phyloP scores from a whole-genome alignment of 1,140 invertebrate species.

The Parasteatoda tepidariorum region DNA sequence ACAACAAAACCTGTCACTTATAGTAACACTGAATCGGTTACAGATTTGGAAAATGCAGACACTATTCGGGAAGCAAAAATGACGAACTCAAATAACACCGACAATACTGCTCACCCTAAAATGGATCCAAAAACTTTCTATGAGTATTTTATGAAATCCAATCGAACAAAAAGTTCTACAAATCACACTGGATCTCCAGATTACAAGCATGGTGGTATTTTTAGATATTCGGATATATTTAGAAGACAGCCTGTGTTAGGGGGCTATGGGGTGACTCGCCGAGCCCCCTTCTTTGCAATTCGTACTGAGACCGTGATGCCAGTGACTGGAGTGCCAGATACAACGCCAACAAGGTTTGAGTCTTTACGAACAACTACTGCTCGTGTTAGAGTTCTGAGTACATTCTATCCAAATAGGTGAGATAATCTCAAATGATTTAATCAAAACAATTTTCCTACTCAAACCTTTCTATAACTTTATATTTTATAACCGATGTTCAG shows the following conservation, averaged over 20 bases:
- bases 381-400: conserved; percentile 19
- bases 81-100: neutral
- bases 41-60: neutral
- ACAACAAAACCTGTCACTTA: neutral
- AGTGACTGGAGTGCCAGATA: neutral
- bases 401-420: conserved; percentile 45
- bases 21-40: neutral
- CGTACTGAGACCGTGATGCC: neutral
- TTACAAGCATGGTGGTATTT: conserved; percentile 22
- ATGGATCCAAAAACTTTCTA: conserved; percentile 36
- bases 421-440: neutral
- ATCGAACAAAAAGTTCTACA: too few relatives aligned
- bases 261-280: neutral
- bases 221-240: conserved; percentile 6
- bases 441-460: neutral
- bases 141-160: conserved; percentile 22
- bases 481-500: neutral
- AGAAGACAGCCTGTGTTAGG: conserved; percentile 4
- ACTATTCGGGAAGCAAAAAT: conserved; percentile 15
- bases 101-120: conserved; percentile 2
- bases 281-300: neutral
- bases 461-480: neutral
- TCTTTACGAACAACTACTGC: conserved; percentile 33
- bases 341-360: conserved; percentile 19
- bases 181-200: neutral